These are phyloP conservation scores for Cordilura impudica DNA, from an alignment of 2,888 invertebrate genomes.

Conservation along the genomic window DNA sequence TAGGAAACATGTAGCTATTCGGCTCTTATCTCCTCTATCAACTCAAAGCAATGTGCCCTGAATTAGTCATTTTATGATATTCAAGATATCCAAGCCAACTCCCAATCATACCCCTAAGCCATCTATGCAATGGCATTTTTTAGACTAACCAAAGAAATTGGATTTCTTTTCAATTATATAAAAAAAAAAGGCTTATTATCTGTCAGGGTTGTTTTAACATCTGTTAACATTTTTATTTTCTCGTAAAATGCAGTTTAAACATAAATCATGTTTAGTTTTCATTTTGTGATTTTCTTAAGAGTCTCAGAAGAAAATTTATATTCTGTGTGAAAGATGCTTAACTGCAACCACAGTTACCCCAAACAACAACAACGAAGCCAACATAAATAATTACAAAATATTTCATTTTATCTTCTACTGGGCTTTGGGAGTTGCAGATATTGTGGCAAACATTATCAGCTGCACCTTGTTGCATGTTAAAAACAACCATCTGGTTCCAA, in stretches of 20 bases:
- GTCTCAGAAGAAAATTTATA: not conserved
- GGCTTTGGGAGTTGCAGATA: not conserved
- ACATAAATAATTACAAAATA: slow-evolving; percentile 34
- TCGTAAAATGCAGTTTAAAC: not conserved
- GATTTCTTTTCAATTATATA: not conserved
- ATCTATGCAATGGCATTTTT: not conserved
- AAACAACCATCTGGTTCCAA: slow-evolving; percentile 17
- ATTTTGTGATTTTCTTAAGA: not conserved
- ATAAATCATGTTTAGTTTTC: slow-evolving; percentile 21
- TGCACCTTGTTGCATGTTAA: slow-evolving; percentile 54
- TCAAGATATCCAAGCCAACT: too few species aligned
- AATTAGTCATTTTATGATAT: too few species aligned
- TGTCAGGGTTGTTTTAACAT: slow-evolving; percentile 3
- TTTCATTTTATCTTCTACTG: too few species aligned
- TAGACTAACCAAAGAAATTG: not conserved
- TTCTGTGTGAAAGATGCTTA: not conserved
- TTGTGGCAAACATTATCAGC: not conserved
- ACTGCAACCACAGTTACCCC: not conserved
- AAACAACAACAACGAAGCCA: slow-evolving; percentile 14
- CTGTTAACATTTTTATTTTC: slow-evolving; percentile 20
- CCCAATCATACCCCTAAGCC: too few species aligned
- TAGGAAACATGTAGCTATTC: too few species aligned
- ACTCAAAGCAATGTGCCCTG: too few species aligned
- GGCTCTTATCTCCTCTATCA: too few species aligned
- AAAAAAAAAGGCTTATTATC: not conserved